phyloP scores from a whole-genome alignment of 1,140 invertebrate genomes.

The Meteorus sp. region DNA sequence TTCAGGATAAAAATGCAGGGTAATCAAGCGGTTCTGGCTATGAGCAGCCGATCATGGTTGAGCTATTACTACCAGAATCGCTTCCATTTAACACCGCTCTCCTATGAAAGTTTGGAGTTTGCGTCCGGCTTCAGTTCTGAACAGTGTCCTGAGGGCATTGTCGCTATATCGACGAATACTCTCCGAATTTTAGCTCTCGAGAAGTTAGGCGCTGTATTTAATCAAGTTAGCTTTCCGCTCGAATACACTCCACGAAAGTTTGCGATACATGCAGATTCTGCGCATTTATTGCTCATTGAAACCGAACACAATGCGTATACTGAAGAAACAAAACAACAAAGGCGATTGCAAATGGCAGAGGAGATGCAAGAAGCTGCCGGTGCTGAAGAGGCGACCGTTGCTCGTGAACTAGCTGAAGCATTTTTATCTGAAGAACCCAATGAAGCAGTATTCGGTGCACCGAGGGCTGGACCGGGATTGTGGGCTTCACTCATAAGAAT shows the following conservation, averaged over 20 bases:
- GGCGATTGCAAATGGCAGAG: slow-evolving; percentile 83
- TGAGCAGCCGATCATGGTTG: slow-evolving; percentile 97
- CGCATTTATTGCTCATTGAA: slow-evolving; percentile 90
- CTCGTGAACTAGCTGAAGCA: slow-evolving; percentile 95
- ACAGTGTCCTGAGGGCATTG: slow-evolving; percentile 99
- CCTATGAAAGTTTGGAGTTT: slow-evolving; percentile 96
- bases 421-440: slow-evolving; percentile 94
- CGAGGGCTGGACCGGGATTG: slow-evolving; percentile 93
- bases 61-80: slow-evolving; percentile 98
- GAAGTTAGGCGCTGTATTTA: slow-evolving; percentile 98
- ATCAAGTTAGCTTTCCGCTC: slow-evolving; percentile 88
- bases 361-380: slow-evolving; percentile 97
- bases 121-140: slow-evolving; percentile 98
- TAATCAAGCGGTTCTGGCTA: slow-evolving; percentile 94
- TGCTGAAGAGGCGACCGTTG: slow-evolving; percentile 91
- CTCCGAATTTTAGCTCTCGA: slow-evolving; percentile 96
- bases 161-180: slow-evolving; percentile 98
- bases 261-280: slow-evolving; percentile 90
- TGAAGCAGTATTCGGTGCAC: slow-evolving; percentile 90
- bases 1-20: slow-evolving; percentile 95
- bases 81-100: slow-evolving; percentile 93
- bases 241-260: slow-evolving; percentile 97
- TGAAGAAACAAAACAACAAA: slow-evolving; percentile 91
- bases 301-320: slow-evolving; percentile 99
- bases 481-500: slow-evolving; percentile 96